Evolutionary conservation across 2,113 vertebrate species (phyloP).

Genomic region (Pimephales promelas): DNA sequence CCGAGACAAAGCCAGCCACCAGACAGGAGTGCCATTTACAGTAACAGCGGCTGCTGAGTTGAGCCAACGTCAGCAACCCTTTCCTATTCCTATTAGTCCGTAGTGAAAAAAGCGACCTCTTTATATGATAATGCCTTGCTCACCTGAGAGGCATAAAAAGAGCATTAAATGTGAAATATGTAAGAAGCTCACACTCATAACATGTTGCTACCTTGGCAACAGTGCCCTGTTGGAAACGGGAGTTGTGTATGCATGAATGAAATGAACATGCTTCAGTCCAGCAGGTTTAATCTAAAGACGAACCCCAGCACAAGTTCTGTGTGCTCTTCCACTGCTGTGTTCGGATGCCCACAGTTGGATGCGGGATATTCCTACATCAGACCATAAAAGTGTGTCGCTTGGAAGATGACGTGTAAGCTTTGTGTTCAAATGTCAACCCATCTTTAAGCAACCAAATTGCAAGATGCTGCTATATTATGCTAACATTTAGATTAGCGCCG

Average conservation of each 20-base stretch:
- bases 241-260: constrained; percentile 4
- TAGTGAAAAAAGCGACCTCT: constrained; percentile 73
- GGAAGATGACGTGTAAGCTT: not conserved
- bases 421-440: not conserved
- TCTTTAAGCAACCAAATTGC: not conserved
- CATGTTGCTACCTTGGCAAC: constrained; percentile 71
- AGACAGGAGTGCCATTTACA: constrained; percentile 31
- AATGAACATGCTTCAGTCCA: constrained; percentile 49
- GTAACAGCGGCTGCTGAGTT: constrained; percentile 62
- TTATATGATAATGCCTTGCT: constrained; percentile 79
- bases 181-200: constrained; percentile 73
- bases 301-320: constrained; percentile 11
- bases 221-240: constrained; percentile 60
- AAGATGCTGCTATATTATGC: not conserved
- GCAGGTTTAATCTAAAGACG: constrained; percentile 35
- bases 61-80: constrained; percentile 68
- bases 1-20: constrained; percentile 38
- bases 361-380: not conserved
- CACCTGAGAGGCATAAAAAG: constrained; percentile 72
- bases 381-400: not conserved
- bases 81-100: constrained; percentile 62
- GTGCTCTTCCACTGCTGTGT: not conserved
- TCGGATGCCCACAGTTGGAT: not conserved
- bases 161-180: constrained; percentile 71
- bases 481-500: not conserved